Conservation (phyloP, 2,797 vertebrate genomes). For the Acrossocheilus fasciatus region DNA sequence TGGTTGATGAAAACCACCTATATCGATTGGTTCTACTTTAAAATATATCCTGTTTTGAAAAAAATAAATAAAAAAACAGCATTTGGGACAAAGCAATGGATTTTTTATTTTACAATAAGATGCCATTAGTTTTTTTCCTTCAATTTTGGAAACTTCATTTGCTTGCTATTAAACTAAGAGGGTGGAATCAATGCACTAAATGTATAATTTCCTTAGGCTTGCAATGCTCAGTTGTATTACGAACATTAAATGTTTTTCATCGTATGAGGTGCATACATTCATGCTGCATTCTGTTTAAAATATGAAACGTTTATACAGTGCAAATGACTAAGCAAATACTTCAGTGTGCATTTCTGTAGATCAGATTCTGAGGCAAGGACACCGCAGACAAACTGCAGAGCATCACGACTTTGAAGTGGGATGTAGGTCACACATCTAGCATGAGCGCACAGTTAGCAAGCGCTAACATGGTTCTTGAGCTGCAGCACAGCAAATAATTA, state of each 20-base stretch:
- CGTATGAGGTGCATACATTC: not conserved
- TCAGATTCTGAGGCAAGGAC: constrained; percentile 29
- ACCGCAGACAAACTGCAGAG: constrained; percentile 47
- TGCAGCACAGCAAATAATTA: constrained; percentile 12
- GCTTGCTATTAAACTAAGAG: not conserved
- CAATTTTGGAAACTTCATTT: not conserved
- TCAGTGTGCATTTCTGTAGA: constrained; percentile 31
- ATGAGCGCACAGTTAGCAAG: constrained; percentile 33
- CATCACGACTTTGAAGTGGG: constrained; percentile 59
- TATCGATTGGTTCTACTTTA: not conserved
- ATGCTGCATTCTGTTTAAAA: not conserved
- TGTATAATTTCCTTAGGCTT: not conserved
- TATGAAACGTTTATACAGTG: not conserved
- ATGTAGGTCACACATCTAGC: constrained; percentile 55
- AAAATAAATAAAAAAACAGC: too few species aligned
- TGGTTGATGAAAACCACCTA: not conserved
- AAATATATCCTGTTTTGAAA: not conserved
- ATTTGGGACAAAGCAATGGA: not conserved
- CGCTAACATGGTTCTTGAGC: constrained; percentile 9
- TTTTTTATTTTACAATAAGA: not conserved
- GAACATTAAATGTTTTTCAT: not conserved
- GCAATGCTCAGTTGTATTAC: not conserved
- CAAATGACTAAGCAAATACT: constrained; percentile 42
- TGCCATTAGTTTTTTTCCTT: not conserved
- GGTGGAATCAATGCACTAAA: not conserved